Percentiles rank a stretch among this genome's conserved stretches.
These are phyloP conservation scores for Aulostomus chinensis DNA, from an alignment of 2,797 vertebrate genomes.

Conservation along the genomic window DNA sequence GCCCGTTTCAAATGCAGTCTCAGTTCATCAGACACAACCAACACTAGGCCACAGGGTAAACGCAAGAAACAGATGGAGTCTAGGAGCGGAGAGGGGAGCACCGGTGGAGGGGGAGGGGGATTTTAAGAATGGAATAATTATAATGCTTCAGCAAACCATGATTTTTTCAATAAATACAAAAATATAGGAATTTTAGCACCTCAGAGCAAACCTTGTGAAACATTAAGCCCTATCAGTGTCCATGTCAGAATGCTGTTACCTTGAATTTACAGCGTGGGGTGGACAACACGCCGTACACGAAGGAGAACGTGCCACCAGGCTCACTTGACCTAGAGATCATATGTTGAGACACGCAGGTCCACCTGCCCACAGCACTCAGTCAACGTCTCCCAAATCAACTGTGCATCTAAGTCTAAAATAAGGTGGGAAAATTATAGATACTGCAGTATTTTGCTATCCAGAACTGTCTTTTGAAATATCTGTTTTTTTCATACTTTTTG, in stretches of 20 bases:
- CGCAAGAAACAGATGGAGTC: conserved; percentile 73
- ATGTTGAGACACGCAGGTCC: conserved; percentile 38
- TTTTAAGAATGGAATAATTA: conserved; percentile 1
- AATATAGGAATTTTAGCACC: too few relatives aligned
- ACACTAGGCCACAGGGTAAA: conserved; percentile 64
- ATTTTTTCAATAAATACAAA: too few relatives aligned
- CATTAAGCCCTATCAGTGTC: too few relatives aligned
- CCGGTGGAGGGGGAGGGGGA: conserved; percentile 14
- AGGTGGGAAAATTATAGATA: too few relatives aligned
- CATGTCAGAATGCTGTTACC: conserved; percentile 1
- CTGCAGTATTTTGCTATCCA: too few relatives aligned
- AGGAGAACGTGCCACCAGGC: conserved; percentile 39
- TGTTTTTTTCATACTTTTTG: too few relatives aligned
- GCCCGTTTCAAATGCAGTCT: conserved; percentile 67
- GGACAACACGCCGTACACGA: conserved; percentile 41
- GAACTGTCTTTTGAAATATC: too few relatives aligned
- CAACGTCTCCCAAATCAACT: conserved; percentile 33
- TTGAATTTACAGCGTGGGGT: conserved; percentile 47
- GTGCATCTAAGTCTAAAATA: too few relatives aligned
- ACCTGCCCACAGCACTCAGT: conserved; percentile 60
- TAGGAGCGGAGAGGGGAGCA: conserved; percentile 27
- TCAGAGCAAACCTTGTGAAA: too few relatives aligned
- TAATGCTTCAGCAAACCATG: too few relatives aligned
- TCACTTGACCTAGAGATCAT: conserved; percentile 49
- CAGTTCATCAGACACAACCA: conserved; percentile 64